Percentiles rank a stretch among this genome's conserved stretches.
Evolutionary conservation across 2,888 invertebrate species (phyloP).

Genomic region (Mesopsocus fuscifrons): DNA sequence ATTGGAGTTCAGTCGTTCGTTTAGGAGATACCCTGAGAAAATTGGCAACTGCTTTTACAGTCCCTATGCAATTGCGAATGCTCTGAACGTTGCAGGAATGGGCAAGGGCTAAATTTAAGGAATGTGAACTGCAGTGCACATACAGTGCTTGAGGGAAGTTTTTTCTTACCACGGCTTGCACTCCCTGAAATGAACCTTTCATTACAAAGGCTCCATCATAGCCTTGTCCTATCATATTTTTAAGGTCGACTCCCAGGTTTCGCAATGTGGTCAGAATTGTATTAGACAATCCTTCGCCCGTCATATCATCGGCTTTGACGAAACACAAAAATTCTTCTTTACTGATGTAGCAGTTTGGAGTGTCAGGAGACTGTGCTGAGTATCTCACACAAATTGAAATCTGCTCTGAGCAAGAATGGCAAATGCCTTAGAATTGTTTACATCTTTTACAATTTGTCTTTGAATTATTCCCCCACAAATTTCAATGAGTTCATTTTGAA

Average conservation of each 20-base stretch:
- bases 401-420: slow-evolving; percentile 14
- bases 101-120: slow-evolving; percentile 14
- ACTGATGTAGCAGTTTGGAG: neutral
- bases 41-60: slow-evolving; percentile 12
- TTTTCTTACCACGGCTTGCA: slow-evolving; percentile 14
- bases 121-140: slow-evolving; percentile 15
- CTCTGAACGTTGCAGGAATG: slow-evolving; percentile 13
- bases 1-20: neutral
- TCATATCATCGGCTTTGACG: neutral
- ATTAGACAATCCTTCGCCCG: neutral
- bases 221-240: slow-evolving; percentile 13
- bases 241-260: neutral
- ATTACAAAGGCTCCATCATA: slow-evolving; percentile 16
- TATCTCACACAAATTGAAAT: neutral
- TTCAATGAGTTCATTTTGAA: slow-evolving; percentile 16
- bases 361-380: neutral
- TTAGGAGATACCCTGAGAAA: slow-evolving; percentile 8
- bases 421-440: slow-evolving; percentile 12
- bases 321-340: neutral
- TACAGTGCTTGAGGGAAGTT: slow-evolving; percentile 14
- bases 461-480: slow-evolving; percentile 12
- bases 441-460: slow-evolving; percentile 12
- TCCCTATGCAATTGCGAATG: slow-evolving; percentile 14
- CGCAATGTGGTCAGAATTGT: neutral
- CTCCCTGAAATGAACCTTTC: slow-evolving; percentile 14